Conservation (phyloP, 2,797 vertebrate species). For the Betta splendens region DNA sequence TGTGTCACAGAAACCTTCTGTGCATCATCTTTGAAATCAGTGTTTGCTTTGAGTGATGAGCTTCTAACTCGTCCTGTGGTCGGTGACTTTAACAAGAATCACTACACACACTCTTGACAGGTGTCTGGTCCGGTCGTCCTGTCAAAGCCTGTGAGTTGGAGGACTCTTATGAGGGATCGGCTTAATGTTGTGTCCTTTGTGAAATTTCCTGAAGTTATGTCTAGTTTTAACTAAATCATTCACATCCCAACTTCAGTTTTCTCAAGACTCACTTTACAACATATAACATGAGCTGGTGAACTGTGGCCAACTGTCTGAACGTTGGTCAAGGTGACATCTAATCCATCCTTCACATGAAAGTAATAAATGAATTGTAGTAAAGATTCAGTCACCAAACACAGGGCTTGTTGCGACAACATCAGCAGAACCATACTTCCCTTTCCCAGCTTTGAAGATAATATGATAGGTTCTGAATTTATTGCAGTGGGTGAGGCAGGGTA, state of each 20-base stretch:
- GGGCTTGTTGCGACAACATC: slow-evolving; percentile 25
- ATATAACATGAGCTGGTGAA: not conserved
- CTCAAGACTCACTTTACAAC: not conserved
- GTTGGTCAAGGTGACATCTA: not conserved
- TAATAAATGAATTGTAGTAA: slow-evolving; percentile 1
- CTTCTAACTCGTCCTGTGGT: slow-evolving; percentile 25
- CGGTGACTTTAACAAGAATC: slow-evolving; percentile 9
- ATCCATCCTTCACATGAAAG: not conserved
- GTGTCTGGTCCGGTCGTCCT: not conserved
- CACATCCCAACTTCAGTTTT: not conserved
- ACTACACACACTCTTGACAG: not conserved
- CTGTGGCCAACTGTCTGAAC: not conserved
- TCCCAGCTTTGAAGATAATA: slow-evolving; percentile 48
- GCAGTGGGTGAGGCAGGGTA: slow-evolving; percentile 62
- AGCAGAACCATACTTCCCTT: slow-evolving; percentile 20
- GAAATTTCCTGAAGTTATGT: not conserved
- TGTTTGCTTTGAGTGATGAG: slow-evolving; percentile 13
- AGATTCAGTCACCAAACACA: slow-evolving; percentile 5
- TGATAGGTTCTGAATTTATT: slow-evolving; percentile 55
- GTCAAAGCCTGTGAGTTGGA: not conserved
- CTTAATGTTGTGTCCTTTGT: not conserved
- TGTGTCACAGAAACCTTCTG: slow-evolving; percentile 33
- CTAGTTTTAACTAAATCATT: not conserved
- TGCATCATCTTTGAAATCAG: slow-evolving; percentile 25
- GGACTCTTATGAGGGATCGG: not conserved